Percentiles rank a stretch among this genome's conserved stretches.
Evolutionary conservation across 2,888 invertebrate genomes (phyloP).

Genomic region (Hofmannophila pseudospretella): DNA sequence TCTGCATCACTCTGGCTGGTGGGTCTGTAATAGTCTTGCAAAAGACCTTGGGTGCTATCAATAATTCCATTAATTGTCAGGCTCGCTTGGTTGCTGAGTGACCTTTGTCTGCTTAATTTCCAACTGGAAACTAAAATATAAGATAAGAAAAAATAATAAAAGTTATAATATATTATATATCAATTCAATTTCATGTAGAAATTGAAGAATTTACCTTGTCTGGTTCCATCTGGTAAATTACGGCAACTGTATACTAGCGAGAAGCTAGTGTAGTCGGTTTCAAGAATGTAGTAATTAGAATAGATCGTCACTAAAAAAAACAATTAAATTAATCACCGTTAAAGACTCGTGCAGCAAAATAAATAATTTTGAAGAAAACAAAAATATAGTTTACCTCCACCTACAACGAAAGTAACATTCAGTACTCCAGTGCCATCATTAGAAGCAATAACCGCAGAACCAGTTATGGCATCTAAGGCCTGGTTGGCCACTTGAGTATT

Average conservation of each 20-base stretch:
- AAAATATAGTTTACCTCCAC: too few species aligned
- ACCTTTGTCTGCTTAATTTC: conserved; percentile 46
- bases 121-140: conserved; percentile 61
- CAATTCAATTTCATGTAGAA: too few species aligned
- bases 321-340: too few species aligned
- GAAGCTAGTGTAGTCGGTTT: conserved; percentile 52
- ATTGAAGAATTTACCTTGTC: conserved; percentile 55
- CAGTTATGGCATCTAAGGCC: conserved; percentile 64
- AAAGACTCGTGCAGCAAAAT: too few species aligned
- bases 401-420: too few species aligned
- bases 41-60: conserved; percentile 45
- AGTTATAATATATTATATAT: too few species aligned
- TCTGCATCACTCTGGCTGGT: conserved; percentile 47
- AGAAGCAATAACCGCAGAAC: too few species aligned
- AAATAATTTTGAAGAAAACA: too few species aligned
- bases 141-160: not conserved
- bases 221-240: conserved; percentile 29
- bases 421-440: too few species aligned
- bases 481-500: conserved; percentile 53
- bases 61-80: conserved; percentile 33
- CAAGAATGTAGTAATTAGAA: conserved; percentile 45
- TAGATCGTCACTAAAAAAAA: too few species aligned
- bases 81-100: conserved; percentile 25
- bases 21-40: conserved; percentile 36
- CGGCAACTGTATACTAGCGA: conserved; percentile 55